Base-by-base conservation (phyloP, 2,113 vertebrate genomes). In the Chaenogobius annularis region DNA sequence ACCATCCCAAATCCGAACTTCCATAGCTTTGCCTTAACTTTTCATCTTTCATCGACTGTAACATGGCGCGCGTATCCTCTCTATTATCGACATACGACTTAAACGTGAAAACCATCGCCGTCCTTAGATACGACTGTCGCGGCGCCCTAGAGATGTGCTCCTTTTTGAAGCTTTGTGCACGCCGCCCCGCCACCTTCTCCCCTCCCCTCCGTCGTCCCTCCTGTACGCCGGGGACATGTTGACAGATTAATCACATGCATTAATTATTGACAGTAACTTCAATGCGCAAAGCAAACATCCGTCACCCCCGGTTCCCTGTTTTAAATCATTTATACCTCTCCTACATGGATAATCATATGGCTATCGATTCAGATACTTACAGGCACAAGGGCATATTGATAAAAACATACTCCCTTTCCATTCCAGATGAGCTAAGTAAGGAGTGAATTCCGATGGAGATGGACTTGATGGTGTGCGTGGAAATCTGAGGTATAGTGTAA, bases 241-340 rank as follows among this genome's bases (percentile, higher is more conserved):
- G 94, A 93, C 95, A 95, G 94, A 97, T 97, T 96, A 96, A 97
- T 97, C 95, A 94, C 92, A 93, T 95, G 94, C 95, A 97, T 98
- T 96, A 95, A 97, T 99, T 98, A 99, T 98, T 96, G 97, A 98
- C 95, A 95, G 93, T 95, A 95, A 96, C 96, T 96, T 98, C 96
- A 96, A 97, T 98, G 96, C 95, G 93, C 94, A 91, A 96, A 93
- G 95, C 95, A 95, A 96, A 97, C 96, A 96, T 95, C 94, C 93
- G 87, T 90, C 90, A 90, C 83, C 87, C 76, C 55, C 91, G 85
- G 87, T 61, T 61, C 93, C 94, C 93, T 92, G 94, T 94, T 96
- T 96, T 96, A 96, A 98, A 98, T 98, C 96, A 97, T 97, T 95
- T 95, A 96, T 95, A 95, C 94, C 93, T 93, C 94, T 94, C 89